A percentile compares a stretch with the other conserved stretches of the same genome.
Conservation (phyloP, 2,113 vertebrate species). For the Pterophyllum scalare region DNA sequence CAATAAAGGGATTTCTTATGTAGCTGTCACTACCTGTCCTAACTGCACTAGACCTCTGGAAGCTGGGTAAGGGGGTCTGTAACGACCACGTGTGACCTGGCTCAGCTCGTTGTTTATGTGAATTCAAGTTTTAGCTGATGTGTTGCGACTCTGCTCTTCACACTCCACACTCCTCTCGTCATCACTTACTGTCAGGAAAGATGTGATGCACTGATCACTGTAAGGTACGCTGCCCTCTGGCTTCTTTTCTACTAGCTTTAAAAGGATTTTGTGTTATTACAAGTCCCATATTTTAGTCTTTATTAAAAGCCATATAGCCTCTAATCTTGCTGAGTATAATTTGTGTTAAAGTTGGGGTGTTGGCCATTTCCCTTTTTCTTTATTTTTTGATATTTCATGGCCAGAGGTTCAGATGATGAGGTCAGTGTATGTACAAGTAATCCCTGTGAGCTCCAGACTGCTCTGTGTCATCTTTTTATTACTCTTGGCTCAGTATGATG, state of each 20-base stretch:
- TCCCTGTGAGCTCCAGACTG: neutral
- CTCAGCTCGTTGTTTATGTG: too few species aligned
- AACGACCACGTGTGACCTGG: neutral
- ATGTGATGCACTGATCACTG: neutral
- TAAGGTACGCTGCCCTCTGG: neutral
- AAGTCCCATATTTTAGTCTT: neutral
- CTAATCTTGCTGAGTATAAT: neutral
- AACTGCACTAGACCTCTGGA: neutral
- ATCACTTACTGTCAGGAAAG: neutral
- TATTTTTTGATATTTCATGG: neutral
- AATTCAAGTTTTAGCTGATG: too few species aligned
- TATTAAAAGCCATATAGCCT: neutral
- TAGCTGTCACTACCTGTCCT: accelerated
- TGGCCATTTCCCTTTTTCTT: neutral
- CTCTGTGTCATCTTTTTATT: neutral
- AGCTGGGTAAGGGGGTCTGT: neutral
- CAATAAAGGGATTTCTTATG: too few species aligned
- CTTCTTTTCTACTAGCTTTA: too few species aligned
- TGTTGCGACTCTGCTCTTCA: neutral
- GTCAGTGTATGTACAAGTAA: neutral
- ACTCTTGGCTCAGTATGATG: neutral
- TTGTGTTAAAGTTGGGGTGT: neutral
- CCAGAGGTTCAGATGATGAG: neutral
- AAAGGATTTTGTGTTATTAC: neutral
- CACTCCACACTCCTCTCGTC: neutral